Evolutionary conservation across 1,140 invertebrate species (phyloP), one percentile per base, ranked within the genome.

Genomic region (Nasonia vitripennis): DNA sequence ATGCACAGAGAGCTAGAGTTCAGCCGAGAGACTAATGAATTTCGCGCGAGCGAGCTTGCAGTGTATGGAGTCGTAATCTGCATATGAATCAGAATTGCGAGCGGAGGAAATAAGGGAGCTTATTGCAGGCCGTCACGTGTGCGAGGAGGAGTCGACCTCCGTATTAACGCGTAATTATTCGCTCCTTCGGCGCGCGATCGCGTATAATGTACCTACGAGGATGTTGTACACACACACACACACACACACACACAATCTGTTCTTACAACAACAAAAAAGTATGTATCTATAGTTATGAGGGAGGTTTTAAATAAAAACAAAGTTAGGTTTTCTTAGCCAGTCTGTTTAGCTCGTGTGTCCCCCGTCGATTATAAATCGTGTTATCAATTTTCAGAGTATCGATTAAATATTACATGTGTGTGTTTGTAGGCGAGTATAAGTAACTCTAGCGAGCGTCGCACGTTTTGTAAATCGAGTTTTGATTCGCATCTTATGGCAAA

Each of bases 331-430:
- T n/a, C 55, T 62, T n/a, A 62, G 20, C 55, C 55, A 62, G 41
- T 45, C 55, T 62, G 55, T 62, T 62, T 62, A 62, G 55, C 55
- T 62, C 55, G 55, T 62, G 3, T 37, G 34, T 37, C 34, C 34
- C 55, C 7, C 20, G 27, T n/a, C 55, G 55, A 62, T 62, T 62
- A 45, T 45, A 62, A 62, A 62, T 62, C 55, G 55, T 62, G 55
- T 62, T 62, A 62, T 62, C 55, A 62, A 62, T 62, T 62, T 62
- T 62, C 55, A n/a, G 17, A 62, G 55, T 62, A 62, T 62, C 11
- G 34, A 74, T 37, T 74, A 74, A 27, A 37, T 74, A 74, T 27
- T 37, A 74, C 45, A 41, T 74, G 34, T 37, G 70, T n/a, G 31
- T 71, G 14, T 62, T 17, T 62, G 55, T 62, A 62, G 55, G 14